phyloP scores from a whole-genome alignment of 2,888 invertebrate genomes.

The Biston betularia region DNA sequence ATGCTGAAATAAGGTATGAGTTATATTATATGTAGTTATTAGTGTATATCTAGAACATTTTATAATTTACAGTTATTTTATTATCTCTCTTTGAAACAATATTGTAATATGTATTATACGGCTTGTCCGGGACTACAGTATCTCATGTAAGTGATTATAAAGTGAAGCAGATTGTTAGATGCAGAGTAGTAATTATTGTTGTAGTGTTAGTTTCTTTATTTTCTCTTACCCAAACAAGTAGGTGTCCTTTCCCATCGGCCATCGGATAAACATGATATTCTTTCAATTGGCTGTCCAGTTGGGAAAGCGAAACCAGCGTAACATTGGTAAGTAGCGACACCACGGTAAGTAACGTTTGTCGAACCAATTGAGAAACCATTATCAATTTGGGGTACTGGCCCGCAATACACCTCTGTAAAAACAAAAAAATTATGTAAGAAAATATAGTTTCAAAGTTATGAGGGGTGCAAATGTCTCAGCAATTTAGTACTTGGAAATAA shows the following conservation, averaged over 20 bases:
- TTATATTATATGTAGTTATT: not conserved
- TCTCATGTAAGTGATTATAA: not conserved
- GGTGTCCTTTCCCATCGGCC: conserved; percentile 97
- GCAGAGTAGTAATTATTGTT: too few species aligned
- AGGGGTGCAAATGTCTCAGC: too few species aligned
- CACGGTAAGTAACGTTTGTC: conserved; percentile 97
- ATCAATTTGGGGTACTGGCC: conserved; percentile 98
- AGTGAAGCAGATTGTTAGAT: too few species aligned
- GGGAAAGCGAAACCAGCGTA: conserved; percentile 98
- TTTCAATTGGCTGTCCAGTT: conserved; percentile 94
- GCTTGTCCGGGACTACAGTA: not conserved
- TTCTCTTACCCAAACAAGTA: conserved; percentile 91
- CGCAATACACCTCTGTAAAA: conserved; percentile 94
- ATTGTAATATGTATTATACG: too few species aligned
- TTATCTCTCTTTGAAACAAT: too few species aligned
- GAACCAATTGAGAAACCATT: conserved; percentile 98
- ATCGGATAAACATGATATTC: conserved; percentile 95
- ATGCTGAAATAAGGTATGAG: conserved; percentile 86
- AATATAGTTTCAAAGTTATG: not conserved
- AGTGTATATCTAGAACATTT: too few species aligned
- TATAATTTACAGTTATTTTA: too few species aligned
- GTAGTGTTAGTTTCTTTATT: not conserved
- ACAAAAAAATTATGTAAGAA: conserved; percentile 17
- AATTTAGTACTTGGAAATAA: too few species aligned
- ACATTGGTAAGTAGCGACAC: conserved; percentile 97